These are phyloP conservation scores for Setophaga petechia DNA, from an alignment of 2,113 vertebrate species.

Conservation along the genomic window DNA sequence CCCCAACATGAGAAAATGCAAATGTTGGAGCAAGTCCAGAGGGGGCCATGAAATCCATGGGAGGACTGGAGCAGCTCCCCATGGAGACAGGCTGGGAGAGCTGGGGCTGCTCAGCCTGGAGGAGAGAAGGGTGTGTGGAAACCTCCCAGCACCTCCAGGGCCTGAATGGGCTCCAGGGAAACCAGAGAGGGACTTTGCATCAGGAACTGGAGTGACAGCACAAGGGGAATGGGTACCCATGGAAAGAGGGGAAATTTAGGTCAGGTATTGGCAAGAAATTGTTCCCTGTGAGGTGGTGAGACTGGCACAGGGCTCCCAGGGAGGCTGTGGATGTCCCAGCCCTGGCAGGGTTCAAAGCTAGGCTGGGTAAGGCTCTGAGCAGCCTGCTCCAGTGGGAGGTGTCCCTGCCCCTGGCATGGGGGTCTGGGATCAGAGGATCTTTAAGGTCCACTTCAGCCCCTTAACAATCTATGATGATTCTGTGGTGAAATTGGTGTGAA, in stretches of 20 bases:
- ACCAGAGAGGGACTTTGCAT: background rate
- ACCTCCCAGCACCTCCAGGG: background rate
- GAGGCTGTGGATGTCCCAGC: background rate
- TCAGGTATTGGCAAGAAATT: background rate
- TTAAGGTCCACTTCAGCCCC: background rate
- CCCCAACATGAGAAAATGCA: background rate
- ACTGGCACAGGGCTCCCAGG: background rate
- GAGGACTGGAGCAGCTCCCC: background rate
- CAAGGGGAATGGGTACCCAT: too few species aligned
- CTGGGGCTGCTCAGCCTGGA: background rate
- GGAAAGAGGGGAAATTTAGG: background rate
- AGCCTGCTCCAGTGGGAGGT: background rate
- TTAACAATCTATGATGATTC: background rate
- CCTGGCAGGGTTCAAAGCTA: background rate
- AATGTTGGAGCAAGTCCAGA: background rate
- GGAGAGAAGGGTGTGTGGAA: background rate
- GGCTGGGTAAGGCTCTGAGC: background rate
- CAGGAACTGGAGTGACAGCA: background rate
- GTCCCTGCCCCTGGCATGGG: accelerated
- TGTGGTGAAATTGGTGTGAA: background rate
- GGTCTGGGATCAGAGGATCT: background rate
- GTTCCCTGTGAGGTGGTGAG: background rate
- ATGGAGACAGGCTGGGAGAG: background rate
- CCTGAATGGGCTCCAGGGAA: background rate
- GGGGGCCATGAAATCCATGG: background rate